These are phyloP conservation scores for Daboia siamensis DNA, from an alignment of 2,113 vertebrate species.

Conservation along the genomic window DNA sequence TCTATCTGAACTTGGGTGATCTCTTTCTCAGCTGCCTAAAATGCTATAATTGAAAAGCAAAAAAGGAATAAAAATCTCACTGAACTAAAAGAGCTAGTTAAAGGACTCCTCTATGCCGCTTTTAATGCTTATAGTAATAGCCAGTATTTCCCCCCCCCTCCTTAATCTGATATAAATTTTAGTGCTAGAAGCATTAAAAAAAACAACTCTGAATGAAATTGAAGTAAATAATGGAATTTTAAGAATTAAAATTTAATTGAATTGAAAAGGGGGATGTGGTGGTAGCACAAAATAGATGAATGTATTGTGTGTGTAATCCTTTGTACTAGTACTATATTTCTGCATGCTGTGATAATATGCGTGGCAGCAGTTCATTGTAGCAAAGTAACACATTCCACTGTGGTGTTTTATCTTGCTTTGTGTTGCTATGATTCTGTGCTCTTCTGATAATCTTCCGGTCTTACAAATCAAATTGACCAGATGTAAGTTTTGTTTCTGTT, in stretches of 20 bases:
- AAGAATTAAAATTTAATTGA: slow-evolving; percentile 23
- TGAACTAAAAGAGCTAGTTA: not conserved
- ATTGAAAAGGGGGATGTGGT: not conserved
- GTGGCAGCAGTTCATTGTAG: not conserved
- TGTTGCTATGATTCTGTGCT: rapidly evolving
- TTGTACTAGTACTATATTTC: not conserved
- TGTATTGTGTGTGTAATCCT: not conserved
- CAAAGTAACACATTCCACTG: not conserved
- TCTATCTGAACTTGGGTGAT: not conserved
- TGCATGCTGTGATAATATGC: not conserved
- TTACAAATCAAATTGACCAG: slow-evolving; percentile 23
- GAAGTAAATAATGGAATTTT: not conserved
- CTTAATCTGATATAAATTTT: not conserved
- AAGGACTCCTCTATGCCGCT: not conserved
- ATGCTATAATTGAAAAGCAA: not conserved
- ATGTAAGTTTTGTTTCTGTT: slow-evolving; percentile 52
- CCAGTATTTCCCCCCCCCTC: not conserved
- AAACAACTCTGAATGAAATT: not conserved
- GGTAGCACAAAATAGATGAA: slow-evolving; percentile 1
- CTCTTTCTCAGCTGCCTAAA: not conserved
- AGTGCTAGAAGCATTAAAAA: not conserved
- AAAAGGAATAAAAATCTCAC: not conserved
- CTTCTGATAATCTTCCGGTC: slow-evolving; percentile 41
- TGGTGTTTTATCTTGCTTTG: not conserved
- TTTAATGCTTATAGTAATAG: not conserved